Percentiles rank a stretch among this genome's conserved stretches.
These are phyloP conservation scores for Callinectes sapidus DNA, from an alignment of 2,888 invertebrate genomes.

Conservation along the genomic window DNA sequence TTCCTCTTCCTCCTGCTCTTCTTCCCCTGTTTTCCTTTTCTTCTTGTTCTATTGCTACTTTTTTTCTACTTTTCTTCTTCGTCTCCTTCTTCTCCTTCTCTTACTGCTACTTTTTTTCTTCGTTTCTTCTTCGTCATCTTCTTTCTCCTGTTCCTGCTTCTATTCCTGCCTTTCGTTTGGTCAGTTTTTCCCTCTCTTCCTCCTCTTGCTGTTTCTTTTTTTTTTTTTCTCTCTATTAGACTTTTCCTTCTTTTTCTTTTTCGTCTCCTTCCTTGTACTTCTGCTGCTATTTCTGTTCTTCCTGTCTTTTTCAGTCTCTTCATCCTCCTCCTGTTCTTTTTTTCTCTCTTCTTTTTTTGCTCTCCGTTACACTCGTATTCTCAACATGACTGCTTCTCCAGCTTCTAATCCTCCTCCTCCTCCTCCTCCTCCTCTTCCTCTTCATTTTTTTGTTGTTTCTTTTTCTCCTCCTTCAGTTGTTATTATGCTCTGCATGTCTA, in stretches of 20 bases:
- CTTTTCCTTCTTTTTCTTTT: too few species aligned
- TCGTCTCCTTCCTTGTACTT: neutral
- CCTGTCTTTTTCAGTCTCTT: neutral
- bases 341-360: too few species aligned
- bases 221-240: too few species aligned
- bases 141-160: neutral
- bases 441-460: neutral
- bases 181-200: neutral
- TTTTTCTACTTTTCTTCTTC: too few species aligned
- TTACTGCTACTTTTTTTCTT: too few species aligned
- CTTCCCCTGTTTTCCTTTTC: too few species aligned
- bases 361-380: too few species aligned
- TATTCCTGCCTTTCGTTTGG: neutral
- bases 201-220: neutral
- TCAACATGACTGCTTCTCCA: neutral
- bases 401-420: neutral
- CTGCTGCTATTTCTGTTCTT: neutral
- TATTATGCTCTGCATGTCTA: neutral
- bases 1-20: too few species aligned
- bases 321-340: neutral
- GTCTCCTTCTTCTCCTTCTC: too few species aligned
- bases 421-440: neutral
- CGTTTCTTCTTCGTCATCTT: too few species aligned
- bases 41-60: too few species aligned
- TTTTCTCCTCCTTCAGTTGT: neutral